A percentile compares a stretch with the other conserved stretches of the same genome.
phyloP scores from a whole-genome alignment of 1,140 invertebrate genomes.

The Centruroides sculpturatus region DNA sequence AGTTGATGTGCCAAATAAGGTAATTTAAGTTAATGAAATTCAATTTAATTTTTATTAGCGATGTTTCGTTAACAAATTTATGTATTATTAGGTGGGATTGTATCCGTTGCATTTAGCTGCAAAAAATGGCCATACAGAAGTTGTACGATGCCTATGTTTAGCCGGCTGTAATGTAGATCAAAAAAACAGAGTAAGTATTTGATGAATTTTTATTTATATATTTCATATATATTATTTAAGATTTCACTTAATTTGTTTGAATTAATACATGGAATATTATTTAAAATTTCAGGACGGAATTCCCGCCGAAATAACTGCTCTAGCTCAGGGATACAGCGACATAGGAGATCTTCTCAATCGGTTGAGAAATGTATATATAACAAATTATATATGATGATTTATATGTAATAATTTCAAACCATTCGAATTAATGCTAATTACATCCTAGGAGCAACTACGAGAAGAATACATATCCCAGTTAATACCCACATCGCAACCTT shows the following conservation, averaged over 20 bases:
- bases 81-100: slow-evolving; percentile 35
- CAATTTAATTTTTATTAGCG: slow-evolving; percentile 13
- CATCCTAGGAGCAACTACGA: slow-evolving; percentile 33
- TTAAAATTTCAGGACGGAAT: slow-evolving; percentile 43
- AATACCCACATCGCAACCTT: slow-evolving; percentile 42
- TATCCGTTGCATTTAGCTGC: slow-evolving; percentile 60
- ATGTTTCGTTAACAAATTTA: not conserved
- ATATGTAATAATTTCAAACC: not conserved
- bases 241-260: not conserved
- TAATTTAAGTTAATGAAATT: slow-evolving; percentile 10
- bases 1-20: slow-evolving; percentile 49
- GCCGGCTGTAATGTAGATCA: slow-evolving; percentile 52
- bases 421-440: not conserved
- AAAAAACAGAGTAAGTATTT: slow-evolving; percentile 33
- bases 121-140: slow-evolving; percentile 53
- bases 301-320: slow-evolving; percentile 61
- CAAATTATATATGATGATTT: not conserved
- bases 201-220: not conserved
- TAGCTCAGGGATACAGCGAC: slow-evolving; percentile 58
- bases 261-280: not conserved
- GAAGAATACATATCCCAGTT: slow-evolving; percentile 55
- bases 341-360: slow-evolving; percentile 55
- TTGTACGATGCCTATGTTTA: slow-evolving; percentile 57
- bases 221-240: not conserved
- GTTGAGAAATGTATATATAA: slow-evolving; percentile 44